These are phyloP conservation scores for Lepetodrilus schrolli DNA, from an alignment of 2,888 invertebrate species.

Conservation along the genomic window DNA sequence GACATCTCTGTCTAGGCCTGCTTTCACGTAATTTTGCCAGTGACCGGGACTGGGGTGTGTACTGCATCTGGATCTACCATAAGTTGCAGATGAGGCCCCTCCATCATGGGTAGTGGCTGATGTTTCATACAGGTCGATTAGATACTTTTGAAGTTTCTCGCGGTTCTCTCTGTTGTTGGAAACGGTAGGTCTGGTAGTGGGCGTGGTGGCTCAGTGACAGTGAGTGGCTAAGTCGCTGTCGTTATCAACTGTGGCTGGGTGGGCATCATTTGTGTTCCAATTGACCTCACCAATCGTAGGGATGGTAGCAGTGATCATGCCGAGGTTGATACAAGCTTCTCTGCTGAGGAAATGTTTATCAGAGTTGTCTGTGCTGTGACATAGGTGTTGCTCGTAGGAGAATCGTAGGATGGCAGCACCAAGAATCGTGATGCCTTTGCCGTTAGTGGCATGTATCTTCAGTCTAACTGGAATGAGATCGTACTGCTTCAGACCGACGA, in stretches of 20 bases:
- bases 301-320: conserved; percentile 48
- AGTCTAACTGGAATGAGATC: conserved; percentile 58
- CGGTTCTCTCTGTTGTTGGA: conserved; percentile 45
- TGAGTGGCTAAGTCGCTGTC: too few species aligned
- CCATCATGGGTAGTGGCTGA: conserved; percentile 50
- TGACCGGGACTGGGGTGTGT: conserved; percentile 56
- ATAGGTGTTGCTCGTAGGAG: conserved; percentile 47
- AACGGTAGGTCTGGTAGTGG: conserved; percentile 44
- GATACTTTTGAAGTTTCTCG: conserved; percentile 40
- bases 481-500: conserved; percentile 41
- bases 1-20: conserved; percentile 53
- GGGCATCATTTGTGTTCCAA: too few species aligned
- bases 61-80: conserved; percentile 51
- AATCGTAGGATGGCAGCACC: conserved; percentile 53
- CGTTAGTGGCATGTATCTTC: conserved; percentile 56
- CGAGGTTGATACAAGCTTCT: conserved; percentile 50
- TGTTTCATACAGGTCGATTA: conserved; percentile 51
- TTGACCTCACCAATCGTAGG: conserved; percentile 35
- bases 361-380: conserved; percentile 52
- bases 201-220: too few species aligned
- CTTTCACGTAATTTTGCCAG: conserved; percentile 55
- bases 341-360: conserved; percentile 53
- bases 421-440: conserved; percentile 50
- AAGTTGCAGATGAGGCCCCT: conserved; percentile 46
- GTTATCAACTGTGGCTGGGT: too few species aligned